Evolutionary conservation across 1,140 invertebrate species (phyloP).

Genomic region (Drosophila setifemur): DNA sequence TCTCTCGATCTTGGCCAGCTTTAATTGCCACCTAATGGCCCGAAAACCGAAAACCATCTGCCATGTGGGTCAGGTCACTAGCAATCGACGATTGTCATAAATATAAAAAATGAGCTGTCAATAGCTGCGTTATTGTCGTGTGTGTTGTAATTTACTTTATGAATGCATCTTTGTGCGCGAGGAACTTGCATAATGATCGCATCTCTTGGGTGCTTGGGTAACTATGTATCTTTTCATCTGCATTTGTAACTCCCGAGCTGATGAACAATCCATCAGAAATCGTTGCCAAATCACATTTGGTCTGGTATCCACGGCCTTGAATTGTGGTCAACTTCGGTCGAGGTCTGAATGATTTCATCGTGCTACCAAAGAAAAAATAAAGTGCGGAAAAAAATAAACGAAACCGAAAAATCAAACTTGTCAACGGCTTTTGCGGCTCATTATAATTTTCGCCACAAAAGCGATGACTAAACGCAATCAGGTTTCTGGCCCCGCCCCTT

Average conservation of each 20-base stretch:
- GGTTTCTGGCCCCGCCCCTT: conserved; percentile 32
- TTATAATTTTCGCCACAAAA: conserved; percentile 70
- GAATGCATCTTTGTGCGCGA: conserved; percentile 33
- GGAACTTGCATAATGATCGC: conserved; percentile 37
- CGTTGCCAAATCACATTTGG: conserved; percentile 29
- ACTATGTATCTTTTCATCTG: conserved; percentile 16
- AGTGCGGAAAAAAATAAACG: not conserved
- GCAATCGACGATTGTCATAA: conserved; percentile 36
- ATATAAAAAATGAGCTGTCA: conserved; percentile 66
- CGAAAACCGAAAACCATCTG: conserved; percentile 8
- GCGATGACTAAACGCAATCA: conserved; percentile 67
- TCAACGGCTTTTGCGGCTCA: conserved; percentile 53
- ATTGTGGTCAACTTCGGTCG: conserved; percentile 39
- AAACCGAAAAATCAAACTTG: conserved; percentile 42
- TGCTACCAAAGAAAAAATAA: not conserved
- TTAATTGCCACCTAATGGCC: conserved; percentile 66
- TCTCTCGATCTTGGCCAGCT: conserved; percentile 55
- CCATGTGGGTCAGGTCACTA: conserved; percentile 65
- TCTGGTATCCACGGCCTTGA: conserved; percentile 45
- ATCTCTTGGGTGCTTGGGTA: conserved; percentile 2
- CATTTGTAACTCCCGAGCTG: conserved; percentile 2
- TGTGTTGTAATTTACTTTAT: conserved; percentile 22
- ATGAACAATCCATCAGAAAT: conserved; percentile 35
- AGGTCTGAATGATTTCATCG: conserved; percentile 68
- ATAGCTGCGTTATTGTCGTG: not conserved